Evolutionary conservation across 2,888 invertebrate species (phyloP).

Genomic region (Drosophila sordidapex): DNA sequence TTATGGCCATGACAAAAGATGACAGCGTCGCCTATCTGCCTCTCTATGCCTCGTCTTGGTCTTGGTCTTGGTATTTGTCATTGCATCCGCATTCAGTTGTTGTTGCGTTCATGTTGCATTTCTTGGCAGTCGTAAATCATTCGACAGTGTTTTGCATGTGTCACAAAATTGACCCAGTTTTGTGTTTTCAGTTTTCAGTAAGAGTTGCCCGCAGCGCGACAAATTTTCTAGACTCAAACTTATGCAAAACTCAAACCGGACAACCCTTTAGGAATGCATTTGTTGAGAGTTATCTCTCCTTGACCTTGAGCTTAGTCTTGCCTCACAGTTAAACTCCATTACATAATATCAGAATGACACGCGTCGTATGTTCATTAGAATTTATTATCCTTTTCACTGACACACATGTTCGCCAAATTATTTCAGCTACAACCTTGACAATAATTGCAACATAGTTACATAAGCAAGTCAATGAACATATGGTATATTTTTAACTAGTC

Average conservation of each 20-base stretch:
- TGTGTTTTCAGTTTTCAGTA: constrained; percentile 9
- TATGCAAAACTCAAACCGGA: constrained; percentile 37
- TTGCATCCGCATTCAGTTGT: constrained; percentile 54
- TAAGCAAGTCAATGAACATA: constrained; percentile 1
- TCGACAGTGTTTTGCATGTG: constrained; percentile 64
- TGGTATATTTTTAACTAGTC: neutral
- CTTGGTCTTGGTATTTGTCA: constrained; percentile 13
- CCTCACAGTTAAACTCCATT: constrained; percentile 14
- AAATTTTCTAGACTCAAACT: constrained; percentile 26
- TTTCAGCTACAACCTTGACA: constrained; percentile 20
- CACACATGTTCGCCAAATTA: constrained; percentile 33
- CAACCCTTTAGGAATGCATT: constrained; percentile 35
- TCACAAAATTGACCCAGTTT: constrained; percentile 56
- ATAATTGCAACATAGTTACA: neutral
- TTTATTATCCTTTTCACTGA: constrained; percentile 22
- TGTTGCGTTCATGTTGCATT: constrained; percentile 26
- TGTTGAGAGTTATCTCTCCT: neutral
- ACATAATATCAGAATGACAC: constrained; percentile 45
- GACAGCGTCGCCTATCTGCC: constrained; percentile 52
- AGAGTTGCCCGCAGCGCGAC: constrained; percentile 44
- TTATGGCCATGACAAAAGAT: constrained; percentile 65
- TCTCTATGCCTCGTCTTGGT: constrained; percentile 5
- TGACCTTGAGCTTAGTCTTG: constrained; percentile 35
- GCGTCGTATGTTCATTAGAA: constrained; percentile 18
- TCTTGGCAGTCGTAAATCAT: constrained; percentile 69